phyloP scores from a whole-genome alignment of 2,797 vertebrate species.

The Malurus splendens region DNA sequence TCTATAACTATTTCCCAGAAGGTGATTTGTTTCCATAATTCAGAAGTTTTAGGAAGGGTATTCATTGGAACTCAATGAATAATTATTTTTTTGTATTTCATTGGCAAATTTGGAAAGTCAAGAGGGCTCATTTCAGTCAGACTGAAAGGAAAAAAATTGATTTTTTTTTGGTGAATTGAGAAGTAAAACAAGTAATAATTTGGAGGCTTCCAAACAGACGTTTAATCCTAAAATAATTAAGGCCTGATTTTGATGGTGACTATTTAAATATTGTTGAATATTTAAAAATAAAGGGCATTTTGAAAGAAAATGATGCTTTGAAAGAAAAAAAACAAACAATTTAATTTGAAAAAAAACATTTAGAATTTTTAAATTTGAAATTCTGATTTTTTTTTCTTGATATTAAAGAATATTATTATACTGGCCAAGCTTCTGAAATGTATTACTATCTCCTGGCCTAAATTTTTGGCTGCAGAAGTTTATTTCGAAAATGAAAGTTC shows the following conservation, averaged over 20 bases:
- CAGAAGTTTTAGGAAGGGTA: constrained; percentile 31
- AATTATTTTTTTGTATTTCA: constrained; percentile 6
- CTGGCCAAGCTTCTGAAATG: neutral
- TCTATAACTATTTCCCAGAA: constrained; percentile 60
- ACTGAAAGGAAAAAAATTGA: neutral
- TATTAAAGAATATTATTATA: neutral
- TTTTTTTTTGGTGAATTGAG: neutral
- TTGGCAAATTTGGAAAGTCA: constrained; percentile 32
- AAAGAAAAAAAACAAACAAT: neutral
- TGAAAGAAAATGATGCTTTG: neutral
- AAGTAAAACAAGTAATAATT: neutral
- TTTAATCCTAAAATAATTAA: neutral
- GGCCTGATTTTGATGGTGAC: neutral
- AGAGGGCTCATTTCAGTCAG: constrained; percentile 24
- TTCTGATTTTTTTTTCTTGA: neutral
- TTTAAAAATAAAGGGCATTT: neutral
- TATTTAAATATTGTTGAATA: neutral
- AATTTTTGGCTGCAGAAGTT: neutral
- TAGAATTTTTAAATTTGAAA: neutral
- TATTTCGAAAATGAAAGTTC: neutral
- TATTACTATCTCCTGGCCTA: neutral
- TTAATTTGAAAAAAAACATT: neutral
- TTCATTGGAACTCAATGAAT: constrained; percentile 46
- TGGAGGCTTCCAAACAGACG: neutral
- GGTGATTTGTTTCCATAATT: constrained; percentile 41